Evolutionary conservation across 2,797 vertebrate genomes (phyloP).

Genomic region (Chaenodraco wilsoni): DNA sequence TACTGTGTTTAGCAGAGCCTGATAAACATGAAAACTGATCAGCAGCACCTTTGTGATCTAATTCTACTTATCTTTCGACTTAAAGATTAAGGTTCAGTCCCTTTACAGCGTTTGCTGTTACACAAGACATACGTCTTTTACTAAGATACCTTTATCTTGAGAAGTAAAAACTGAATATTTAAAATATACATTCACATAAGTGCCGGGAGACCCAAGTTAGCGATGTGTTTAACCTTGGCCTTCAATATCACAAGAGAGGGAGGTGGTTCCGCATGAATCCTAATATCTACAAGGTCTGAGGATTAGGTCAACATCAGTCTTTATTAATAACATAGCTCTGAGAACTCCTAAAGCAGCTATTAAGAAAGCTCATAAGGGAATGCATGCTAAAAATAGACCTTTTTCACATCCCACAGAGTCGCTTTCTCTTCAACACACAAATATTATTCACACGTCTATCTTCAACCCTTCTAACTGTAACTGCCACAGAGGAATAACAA

Average conservation of each 20-base stretch:
- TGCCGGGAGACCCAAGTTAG: conserved; percentile 2
- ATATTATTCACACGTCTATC: conserved; percentile 35
- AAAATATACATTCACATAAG: conserved; percentile 1
- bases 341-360: conserved; percentile 66
- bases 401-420: conserved; percentile 67
- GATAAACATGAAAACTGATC: conserved; percentile 55
- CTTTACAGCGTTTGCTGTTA: conserved; percentile 3
- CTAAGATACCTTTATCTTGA: neutral
- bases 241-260: conserved; percentile 32
- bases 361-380: conserved; percentile 68
- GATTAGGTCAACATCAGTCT: conserved; percentile 54
- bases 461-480: conserved; percentile 22
- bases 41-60: conserved; percentile 12
- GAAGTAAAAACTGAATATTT: neutral
- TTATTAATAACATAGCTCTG: conserved; percentile 59
- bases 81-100: conserved; percentile 7
- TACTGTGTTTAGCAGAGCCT: conserved; percentile 70
- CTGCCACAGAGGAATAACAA: conserved; percentile 45
- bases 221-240: conserved; percentile 36
- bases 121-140: neutral
- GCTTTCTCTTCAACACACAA: conserved; percentile 29
- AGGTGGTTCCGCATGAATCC: conserved; percentile 43
- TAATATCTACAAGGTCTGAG: conserved; percentile 51
- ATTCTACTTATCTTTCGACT: conserved; percentile 30
- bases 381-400: conserved; percentile 74